phyloP scores from a whole-genome alignment of 2,888 invertebrate species.

The Atherix ibis region DNA sequence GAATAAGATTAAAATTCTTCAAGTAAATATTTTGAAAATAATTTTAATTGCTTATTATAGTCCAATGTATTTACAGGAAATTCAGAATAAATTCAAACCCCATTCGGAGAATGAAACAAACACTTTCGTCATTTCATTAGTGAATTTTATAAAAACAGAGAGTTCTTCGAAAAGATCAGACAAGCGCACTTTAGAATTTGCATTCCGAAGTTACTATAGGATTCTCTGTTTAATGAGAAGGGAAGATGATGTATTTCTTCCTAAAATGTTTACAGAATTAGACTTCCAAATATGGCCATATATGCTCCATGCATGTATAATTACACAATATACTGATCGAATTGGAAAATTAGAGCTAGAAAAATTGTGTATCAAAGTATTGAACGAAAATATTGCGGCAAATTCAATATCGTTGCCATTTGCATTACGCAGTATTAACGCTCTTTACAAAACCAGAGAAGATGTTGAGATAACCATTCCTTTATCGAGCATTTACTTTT shows the following conservation, averaged over 20 bases:
- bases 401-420: slow-evolving; percentile 19
- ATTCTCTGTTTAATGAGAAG: slow-evolving; percentile 17
- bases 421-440: slow-evolving; percentile 22
- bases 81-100: too few relatives aligned
- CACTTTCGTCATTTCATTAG: too few relatives aligned
- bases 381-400: slow-evolving; percentile 15
- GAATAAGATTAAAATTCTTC: too few relatives aligned
- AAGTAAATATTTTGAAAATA: too few relatives aligned
- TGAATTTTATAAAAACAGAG: too few relatives aligned
- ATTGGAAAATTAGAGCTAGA: slow-evolving; percentile 15
- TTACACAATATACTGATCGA: slow-evolving; percentile 19
- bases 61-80: too few relatives aligned
- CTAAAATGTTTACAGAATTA: slow-evolving; percentile 1
- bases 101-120: too few relatives aligned
- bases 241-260: slow-evolving; percentile 10
- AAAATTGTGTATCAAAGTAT: slow-evolving; percentile 16
- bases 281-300: not conserved
- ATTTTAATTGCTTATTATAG: too few relatives aligned
- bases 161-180: too few relatives aligned
- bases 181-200: slow-evolving; percentile 15
- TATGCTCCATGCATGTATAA: slow-evolving; percentile 22
- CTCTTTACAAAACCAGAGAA: slow-evolving; percentile 21
- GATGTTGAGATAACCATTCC: slow-evolving; percentile 14
- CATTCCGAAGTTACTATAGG: slow-evolving; percentile 22
- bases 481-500: slow-evolving; percentile 24